Conservation (phyloP, 2,888 invertebrate species). For the Dascillus cervinus region DNA sequence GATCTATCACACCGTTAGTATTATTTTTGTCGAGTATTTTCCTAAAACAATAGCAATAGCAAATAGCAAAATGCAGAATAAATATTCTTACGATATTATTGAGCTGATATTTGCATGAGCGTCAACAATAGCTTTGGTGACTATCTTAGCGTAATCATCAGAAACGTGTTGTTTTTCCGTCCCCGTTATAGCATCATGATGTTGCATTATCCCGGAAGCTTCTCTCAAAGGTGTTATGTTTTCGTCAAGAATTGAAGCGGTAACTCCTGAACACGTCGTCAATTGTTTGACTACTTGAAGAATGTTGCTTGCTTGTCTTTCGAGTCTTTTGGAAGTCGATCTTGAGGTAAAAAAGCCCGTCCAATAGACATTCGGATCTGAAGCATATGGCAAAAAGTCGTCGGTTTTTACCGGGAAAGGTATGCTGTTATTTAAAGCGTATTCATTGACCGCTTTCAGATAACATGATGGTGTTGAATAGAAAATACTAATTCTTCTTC, state of each 20-base stretch:
- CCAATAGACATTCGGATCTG: constrained; percentile 61
- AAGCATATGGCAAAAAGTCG: constrained; percentile 63
- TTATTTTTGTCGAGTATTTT: constrained; percentile 2
- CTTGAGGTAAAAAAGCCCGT: constrained; percentile 61
- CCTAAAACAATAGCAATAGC: background rate
- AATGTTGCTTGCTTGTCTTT: constrained; percentile 45
- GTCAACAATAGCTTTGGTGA: constrained; percentile 60
- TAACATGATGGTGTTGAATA: constrained; percentile 82
- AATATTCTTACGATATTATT: constrained; percentile 9
- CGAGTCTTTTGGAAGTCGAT: constrained; percentile 49
- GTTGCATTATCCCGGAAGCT: constrained; percentile 78
- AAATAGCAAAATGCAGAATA: too few species aligned
- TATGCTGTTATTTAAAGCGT: constrained; percentile 29
- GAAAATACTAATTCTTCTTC: constrained; percentile 56
- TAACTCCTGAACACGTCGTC: constrained; percentile 47
- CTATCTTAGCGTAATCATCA: constrained; percentile 70
- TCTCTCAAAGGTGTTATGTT: constrained; percentile 50
- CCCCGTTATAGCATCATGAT: constrained; percentile 84
- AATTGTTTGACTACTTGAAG: constrained; percentile 63
- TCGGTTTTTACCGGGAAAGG: constrained; percentile 43
- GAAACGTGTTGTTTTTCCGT: constrained; percentile 81
- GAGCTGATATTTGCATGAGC: constrained; percentile 3
- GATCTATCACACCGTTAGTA: constrained; percentile 1
- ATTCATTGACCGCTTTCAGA: constrained; percentile 56
- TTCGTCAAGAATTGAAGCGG: constrained; percentile 36